phyloP scores from a whole-genome alignment of 2,113 vertebrate species.

The Capreolus pygargus region DNA sequence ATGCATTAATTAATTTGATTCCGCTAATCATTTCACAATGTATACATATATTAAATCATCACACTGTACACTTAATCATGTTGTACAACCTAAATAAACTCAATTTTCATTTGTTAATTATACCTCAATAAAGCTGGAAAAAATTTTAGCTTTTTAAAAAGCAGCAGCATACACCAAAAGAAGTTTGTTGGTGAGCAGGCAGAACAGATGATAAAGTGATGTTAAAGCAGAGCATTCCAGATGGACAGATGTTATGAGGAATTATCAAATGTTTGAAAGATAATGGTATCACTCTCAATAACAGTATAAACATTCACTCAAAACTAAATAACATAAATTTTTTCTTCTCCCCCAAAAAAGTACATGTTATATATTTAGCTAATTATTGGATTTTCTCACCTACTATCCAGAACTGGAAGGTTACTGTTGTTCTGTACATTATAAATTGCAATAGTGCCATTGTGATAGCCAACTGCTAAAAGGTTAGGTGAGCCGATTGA shows the following conservation, averaged over 20 bases:
- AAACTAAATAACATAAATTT: neutral
- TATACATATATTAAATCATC: neutral
- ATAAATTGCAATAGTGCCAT: constrained; percentile 85
- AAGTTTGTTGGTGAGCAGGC: neutral
- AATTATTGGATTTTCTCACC: constrained; percentile 73
- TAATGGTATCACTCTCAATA: neutral
- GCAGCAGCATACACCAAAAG: neutral
- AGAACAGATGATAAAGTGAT: neutral
- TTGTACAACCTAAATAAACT: neutral
- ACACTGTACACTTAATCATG: neutral
- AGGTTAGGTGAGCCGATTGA: constrained; percentile 82
- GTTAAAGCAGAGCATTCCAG: neutral
- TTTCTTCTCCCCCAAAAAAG: neutral
- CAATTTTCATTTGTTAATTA: neutral
- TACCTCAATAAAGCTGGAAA: neutral
- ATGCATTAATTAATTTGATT: neutral
- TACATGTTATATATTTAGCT: neutral
- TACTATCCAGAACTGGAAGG: constrained; percentile 78
- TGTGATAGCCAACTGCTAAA: constrained; percentile 87
- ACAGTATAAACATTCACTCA: neutral
- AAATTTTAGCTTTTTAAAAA: neutral
- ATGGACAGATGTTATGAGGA: neutral
- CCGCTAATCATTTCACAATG: neutral
- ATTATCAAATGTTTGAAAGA: neutral
- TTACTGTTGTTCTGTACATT: constrained; percentile 71